These are phyloP conservation scores for Asobara japonica DNA, from an alignment of 1,140 invertebrate genomes.

Conservation along the genomic window DNA sequence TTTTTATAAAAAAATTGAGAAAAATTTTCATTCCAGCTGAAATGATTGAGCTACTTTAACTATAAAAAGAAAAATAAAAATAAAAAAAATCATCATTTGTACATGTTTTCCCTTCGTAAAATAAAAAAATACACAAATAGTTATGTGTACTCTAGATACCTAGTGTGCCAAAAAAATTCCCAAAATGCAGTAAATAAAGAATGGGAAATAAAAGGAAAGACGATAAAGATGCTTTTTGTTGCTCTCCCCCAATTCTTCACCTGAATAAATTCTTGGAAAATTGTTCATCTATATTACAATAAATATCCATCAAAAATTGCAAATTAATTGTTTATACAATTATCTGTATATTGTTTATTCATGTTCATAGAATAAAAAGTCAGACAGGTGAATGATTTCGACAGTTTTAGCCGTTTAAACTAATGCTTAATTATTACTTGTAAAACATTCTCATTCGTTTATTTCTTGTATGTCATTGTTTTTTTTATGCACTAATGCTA, in stretches of 20 bases:
- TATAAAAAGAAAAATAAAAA: neutral
- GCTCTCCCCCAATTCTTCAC: neutral
- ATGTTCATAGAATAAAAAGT: neutral
- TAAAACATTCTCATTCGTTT: neutral
- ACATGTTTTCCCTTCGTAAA: neutral
- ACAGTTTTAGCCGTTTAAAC: neutral
- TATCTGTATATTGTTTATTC: neutral
- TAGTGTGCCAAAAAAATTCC: neutral
- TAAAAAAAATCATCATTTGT: neutral
- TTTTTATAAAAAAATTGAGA: too few species aligned
- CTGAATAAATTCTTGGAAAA: too few species aligned
- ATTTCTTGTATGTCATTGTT: neutral
- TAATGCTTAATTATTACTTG: neutral
- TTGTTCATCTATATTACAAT: too few species aligned
- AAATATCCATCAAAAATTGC: neutral
- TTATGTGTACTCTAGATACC: neutral
- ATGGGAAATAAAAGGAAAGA: too few species aligned
- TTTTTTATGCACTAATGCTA: neutral
- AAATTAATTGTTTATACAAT: neutral
- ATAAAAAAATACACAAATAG: neutral
- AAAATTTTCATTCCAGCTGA: too few species aligned
- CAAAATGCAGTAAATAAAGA: too few species aligned
- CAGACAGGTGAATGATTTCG: neutral
- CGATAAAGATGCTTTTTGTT: neutral
- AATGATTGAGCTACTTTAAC: neutral